phyloP scores from a whole-genome alignment of 30 jellyfish, hydroid and myxozoan genomes.

The Clytia hemisphaerica region DNA sequence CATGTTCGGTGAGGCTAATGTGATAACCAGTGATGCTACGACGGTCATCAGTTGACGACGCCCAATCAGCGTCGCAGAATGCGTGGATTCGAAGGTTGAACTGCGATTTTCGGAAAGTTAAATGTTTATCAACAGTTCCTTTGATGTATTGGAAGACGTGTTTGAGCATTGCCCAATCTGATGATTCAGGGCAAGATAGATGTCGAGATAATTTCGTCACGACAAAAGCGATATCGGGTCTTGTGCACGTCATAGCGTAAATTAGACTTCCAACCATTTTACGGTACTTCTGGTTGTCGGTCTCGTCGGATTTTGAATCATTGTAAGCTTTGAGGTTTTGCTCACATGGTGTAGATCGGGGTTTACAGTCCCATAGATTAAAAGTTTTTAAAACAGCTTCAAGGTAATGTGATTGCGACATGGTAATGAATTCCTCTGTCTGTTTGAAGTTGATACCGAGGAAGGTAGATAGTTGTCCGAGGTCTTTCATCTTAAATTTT shows the following conservation, averaged over 20 bases:
- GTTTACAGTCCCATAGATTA: constrained; percentile 12
- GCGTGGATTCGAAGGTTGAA: not conserved
- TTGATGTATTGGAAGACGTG: constrained; percentile 30
- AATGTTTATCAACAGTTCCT: constrained; percentile 17
- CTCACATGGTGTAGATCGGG: constrained; percentile 38
- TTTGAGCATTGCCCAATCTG: constrained; percentile 34
- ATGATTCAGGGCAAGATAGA: not conserved
- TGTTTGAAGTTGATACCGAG: constrained; percentile 16
- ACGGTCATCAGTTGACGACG: constrained; percentile 18
- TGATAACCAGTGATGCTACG: constrained; percentile 21
- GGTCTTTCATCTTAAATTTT: constrained; percentile 28
- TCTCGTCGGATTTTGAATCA: not conserved
- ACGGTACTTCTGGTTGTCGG: constrained; percentile 13
- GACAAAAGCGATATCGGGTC: constrained; percentile 31
- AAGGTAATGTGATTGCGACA: not conserved
- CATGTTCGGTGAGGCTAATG: constrained; percentile 1
- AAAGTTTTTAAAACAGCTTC: not conserved
- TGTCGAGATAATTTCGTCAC: constrained; percentile 19
- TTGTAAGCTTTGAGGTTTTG: not conserved
- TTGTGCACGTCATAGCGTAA: constrained; percentile 24
- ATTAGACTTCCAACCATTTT: constrained; percentile 34
- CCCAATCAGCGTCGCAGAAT: constrained; percentile 42
- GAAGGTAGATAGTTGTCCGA: constrained; percentile 19
- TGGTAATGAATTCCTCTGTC: not conserved
- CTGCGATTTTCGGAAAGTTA: not conserved